phyloP scores from a whole-genome alignment of 2,113 vertebrate species.

The Phalacrocorax pelagicus region DNA sequence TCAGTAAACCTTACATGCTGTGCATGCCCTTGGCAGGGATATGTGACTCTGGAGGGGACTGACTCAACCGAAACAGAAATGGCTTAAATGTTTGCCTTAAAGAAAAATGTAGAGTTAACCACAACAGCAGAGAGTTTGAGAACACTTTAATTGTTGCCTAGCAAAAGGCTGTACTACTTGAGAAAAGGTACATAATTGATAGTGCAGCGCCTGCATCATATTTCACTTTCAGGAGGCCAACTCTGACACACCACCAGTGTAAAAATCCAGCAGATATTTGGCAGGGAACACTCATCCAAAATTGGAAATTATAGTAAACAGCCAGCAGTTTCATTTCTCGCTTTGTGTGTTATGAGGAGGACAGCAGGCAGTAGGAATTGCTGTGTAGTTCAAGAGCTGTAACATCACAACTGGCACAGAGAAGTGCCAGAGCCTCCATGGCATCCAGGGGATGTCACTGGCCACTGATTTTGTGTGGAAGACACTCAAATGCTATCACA shows the following conservation, averaged over 20 bases:
- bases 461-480: not conserved
- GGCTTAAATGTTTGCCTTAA: not conserved
- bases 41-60: not conserved
- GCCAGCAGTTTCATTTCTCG: not conserved
- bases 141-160: not conserved
- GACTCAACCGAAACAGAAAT: not conserved
- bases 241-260: not conserved
- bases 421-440: not conserved
- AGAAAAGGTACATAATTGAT: not conserved
- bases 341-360: not conserved
- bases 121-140: not conserved
- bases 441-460: not conserved
- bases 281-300: not conserved
- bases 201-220: not conserved
- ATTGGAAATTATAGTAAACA: not conserved
- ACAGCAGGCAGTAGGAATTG: not conserved
- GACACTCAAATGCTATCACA: not conserved
- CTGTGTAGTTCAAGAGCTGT: not conserved
- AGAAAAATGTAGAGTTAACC: not conserved
- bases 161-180: not conserved
- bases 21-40: not conserved
- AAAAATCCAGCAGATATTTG: not conserved
- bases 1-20: not conserved
- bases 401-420: rapidly evolving
- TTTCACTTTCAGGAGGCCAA: not conserved